Base-by-base conservation (phyloP, 2,113 vertebrate species). In the Sisor rabdophorus region DNA sequence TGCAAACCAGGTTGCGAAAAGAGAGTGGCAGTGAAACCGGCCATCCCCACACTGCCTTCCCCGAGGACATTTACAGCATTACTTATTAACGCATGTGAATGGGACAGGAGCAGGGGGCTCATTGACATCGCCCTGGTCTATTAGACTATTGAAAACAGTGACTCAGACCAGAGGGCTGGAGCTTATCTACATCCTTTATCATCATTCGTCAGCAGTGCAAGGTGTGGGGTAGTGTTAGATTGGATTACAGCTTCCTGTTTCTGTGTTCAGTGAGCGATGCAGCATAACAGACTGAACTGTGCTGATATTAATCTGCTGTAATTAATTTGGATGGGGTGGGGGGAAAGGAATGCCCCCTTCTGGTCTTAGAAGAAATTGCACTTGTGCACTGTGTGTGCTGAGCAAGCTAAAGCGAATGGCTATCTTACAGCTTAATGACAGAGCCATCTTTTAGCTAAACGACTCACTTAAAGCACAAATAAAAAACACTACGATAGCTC, bases 1-100 rank as follows among this genome's bases (percentile, higher is more conserved):
- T 95, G 94, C 93, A 94, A 94, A 95, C 93, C 93, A 94, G 93
- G 89, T 89, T 85, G 44, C 86, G 88, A 89, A 85, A 87, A 79
- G 87, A 82, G 83, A 84, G 78, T 71, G 75, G 72, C 60, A 70
- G 80, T 81, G 79, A 82, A 77, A 79, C 76, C 77, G 71, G 61
- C 80, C 80, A 76, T 78, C 81, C 75, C 77, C 78, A 71, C 24
- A 61, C 69, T 47, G 17, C 36, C 70, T 40, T 73, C 60, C 72
- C 52, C 47, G 54, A 59, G 75, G 79, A 85, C 81, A 52, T 81
- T 81, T 79, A 71, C 54, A 61, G 55, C 84, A 84, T 83, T 82
- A 86, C 80, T 84, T 84, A 84, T 86, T 86, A 79, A 82, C 75
- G 75, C 79, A 79, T 77, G 47, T 64, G 77, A 70, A 76, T 73